Conservation (phyloP, 2,113 vertebrate species). For the Hydropotes inermis region DNA sequence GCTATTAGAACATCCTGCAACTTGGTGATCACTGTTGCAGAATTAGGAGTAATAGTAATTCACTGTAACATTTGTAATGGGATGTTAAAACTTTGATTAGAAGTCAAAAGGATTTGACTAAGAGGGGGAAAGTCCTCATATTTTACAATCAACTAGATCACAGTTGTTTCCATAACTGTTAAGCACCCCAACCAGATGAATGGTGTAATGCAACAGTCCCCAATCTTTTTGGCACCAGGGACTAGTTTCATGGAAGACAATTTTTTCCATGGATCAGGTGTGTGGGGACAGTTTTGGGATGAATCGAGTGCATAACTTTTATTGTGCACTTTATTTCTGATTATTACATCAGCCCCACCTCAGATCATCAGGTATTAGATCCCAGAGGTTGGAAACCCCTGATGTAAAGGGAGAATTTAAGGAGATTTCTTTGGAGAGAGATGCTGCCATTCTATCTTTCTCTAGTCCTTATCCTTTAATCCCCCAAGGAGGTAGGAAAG, state of each 20-base stretch:
- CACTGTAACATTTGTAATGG: background rate
- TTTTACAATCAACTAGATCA: background rate
- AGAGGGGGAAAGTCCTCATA: background rate
- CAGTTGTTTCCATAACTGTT: background rate
- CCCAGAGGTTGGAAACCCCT: background rate
- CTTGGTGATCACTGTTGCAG: background rate
- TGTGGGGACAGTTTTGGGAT: rapidly evolving
- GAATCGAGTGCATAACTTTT: background rate
- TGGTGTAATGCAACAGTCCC: background rate
- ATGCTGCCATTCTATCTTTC: background rate
- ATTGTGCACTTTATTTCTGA: background rate
- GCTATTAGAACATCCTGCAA: background rate
- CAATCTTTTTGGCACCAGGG: background rate
- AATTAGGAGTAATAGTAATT: background rate
- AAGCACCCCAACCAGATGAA: background rate
- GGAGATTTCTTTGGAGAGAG: background rate
- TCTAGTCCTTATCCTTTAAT: background rate
- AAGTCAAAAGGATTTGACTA: background rate
- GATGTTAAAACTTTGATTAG: background rate
- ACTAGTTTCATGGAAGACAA: background rate
- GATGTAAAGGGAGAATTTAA: background rate
- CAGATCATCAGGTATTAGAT: background rate
- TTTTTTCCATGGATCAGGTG: background rate
- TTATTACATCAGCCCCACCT: background rate
- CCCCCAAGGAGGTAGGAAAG: background rate